Evolutionary conservation across 2,888 invertebrate species (phyloP).

Genomic region (Liposcelis brunnea): DNA sequence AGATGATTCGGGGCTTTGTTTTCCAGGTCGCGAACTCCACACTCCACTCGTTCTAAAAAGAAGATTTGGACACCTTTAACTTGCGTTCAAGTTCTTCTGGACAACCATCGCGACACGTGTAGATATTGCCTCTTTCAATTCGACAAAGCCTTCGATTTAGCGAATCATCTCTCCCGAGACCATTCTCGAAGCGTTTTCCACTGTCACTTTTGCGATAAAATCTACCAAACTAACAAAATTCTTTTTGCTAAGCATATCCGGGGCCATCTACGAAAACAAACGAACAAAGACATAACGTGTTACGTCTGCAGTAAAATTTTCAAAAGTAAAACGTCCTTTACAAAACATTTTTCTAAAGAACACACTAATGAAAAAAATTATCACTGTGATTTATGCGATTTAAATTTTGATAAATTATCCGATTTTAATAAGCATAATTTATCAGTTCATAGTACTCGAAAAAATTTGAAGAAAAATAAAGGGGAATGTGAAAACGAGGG

Average conservation of each 20-base stretch:
- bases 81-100: no score
- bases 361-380: constrained; percentile 42
- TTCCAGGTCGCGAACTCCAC: no score
- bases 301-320: constrained; percentile 3
- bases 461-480: not conserved
- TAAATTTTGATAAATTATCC: constrained; percentile 34
- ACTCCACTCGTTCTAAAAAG: no score
- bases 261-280: not conserved
- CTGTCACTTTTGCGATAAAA: constrained; percentile 28
- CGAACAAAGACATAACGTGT: no score
- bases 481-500: constrained; percentile 6
- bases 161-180: constrained; percentile 23
- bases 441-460: not conserved
- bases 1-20: no score
- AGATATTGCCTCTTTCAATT: no score
- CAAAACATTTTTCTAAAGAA: constrained; percentile 28
- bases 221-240: constrained; percentile 7
- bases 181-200: constrained; percentile 27
- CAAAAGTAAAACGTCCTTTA: constrained; percentile 7
- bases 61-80: no score
- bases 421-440: not conserved
- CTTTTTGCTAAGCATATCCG: not conserved
- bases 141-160: constrained; percentile 11
- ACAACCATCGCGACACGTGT: no score
- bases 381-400: constrained; percentile 36